These are phyloP conservation scores for Aegithalos caudatus DNA, from an alignment of 2,113 vertebrate species.

Conservation along the genomic window DNA sequence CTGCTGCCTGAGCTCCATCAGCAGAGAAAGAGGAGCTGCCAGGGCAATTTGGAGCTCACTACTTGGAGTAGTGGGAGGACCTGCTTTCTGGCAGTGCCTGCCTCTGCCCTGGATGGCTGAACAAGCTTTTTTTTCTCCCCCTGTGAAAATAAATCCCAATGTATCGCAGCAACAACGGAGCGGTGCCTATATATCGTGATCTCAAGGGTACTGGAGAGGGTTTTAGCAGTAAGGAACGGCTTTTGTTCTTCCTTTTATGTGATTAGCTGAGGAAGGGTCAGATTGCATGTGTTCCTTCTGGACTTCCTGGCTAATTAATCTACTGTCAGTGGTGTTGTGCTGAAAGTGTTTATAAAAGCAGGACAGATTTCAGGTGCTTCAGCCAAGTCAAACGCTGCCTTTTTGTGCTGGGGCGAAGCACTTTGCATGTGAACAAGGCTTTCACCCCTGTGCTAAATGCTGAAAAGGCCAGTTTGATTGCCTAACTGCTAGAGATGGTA, in stretches of 20 bases:
- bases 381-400: conserved; percentile 22
- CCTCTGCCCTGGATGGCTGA: neutral
- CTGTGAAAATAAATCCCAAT: neutral
- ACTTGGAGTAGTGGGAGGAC: neutral
- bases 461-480: neutral
- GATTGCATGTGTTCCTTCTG: conserved; percentile 38
- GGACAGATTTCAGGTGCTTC: conserved; percentile 26
- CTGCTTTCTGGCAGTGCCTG: neutral
- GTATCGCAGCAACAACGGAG: neutral
- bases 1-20: neutral
- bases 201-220: neutral
- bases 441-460: neutral
- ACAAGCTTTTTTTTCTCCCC: neutral
- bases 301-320: conserved; percentile 62
- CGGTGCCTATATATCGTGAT: neutral
- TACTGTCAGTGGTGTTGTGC: conserved; percentile 17
- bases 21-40: neutral
- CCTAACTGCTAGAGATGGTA: neutral
- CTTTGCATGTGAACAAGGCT: neutral
- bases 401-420: neutral
- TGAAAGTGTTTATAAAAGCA: conserved; percentile 35
- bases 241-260: conserved; percentile 34
- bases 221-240: neutral
- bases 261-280: conserved; percentile 34
- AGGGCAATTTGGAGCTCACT: neutral